phyloP scores from a whole-genome alignment of 2,888 invertebrate genomes.

The Phyllotreta striolata region DNA sequence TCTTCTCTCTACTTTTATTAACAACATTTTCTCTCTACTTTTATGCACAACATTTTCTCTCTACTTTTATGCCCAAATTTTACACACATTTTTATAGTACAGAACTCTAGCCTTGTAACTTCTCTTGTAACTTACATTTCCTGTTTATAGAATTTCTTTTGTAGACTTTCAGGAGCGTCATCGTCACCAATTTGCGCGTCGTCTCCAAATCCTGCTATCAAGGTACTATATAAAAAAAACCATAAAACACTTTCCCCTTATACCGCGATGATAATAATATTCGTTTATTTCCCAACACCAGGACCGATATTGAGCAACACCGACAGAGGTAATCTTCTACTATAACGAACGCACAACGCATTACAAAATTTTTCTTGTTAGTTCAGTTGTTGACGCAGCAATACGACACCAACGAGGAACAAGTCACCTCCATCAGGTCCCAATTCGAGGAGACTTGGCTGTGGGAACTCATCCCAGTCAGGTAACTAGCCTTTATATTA shows the following conservation, averaged over 20 bases:
- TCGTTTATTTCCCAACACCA: conserved; percentile 19
- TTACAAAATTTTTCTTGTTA: conserved; percentile 41
- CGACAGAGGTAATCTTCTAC: conserved; percentile 28
- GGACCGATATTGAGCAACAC: conserved; percentile 16
- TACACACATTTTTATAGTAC: no score
- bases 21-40: no score
- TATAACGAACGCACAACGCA: conserved; percentile 22
- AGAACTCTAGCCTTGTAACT: conserved; percentile 15
- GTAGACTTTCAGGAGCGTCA: conserved; percentile 64
- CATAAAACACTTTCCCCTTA: conserved; percentile 1
- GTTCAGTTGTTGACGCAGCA: conserved; percentile 50
- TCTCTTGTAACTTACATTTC: conserved; percentile 5
- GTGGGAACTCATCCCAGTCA: conserved; percentile 67
- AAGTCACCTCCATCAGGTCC: conserved; percentile 56
- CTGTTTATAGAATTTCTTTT: conserved; percentile 41
- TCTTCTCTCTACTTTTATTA: no score
- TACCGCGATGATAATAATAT: not conserved
- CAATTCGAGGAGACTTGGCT: conserved; percentile 72
- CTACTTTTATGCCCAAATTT: no score
- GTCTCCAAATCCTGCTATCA: conserved; percentile 65
- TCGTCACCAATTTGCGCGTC: conserved; percentile 65
- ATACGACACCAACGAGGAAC: conserved; percentile 49
- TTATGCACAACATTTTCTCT: no score
- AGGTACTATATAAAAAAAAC: no score
- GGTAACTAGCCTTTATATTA: conserved; percentile 51